Percentiles rank a stretch among this genome's conserved stretches.
Evolutionary conservation across 1,140 invertebrate genomes (phyloP).

Genomic region (Anagrus nilaparvatae): DNA sequence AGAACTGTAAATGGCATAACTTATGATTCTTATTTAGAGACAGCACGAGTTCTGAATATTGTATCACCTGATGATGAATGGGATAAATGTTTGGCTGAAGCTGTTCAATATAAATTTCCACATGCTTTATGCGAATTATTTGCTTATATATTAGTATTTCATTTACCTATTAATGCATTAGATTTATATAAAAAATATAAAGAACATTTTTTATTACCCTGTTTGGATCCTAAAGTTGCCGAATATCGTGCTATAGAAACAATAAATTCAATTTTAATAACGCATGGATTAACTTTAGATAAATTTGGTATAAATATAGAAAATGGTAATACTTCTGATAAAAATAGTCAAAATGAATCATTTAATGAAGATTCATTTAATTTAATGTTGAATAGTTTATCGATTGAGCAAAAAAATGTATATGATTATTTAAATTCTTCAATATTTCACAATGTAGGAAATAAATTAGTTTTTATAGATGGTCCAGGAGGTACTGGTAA

Average conservation of each 20-base stretch:
- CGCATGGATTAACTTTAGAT: not conserved
- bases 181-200: conserved; percentile 5
- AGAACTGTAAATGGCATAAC: too few species aligned
- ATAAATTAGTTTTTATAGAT: conserved; percentile 2
- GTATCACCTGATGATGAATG: too few species aligned
- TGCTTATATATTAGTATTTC: conserved; percentile 3
- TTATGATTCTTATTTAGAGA: too few species aligned
- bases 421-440: not conserved
- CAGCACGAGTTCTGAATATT: too few species aligned
- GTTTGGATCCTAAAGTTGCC: too few species aligned
- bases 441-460: not conserved
- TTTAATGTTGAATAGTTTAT: not conserved
- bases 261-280: not conserved
- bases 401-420: not conserved
- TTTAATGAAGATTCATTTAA: not conserved
- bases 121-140: not conserved
- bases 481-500: conserved; percentile 4
- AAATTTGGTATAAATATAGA: not conserved
- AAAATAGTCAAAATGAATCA: not conserved
- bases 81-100: not conserved
- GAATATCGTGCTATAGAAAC: not conserved
- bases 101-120: conserved; percentile 3
- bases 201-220: conserved; percentile 3
- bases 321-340: not conserved
- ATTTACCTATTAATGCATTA: conserved; percentile 5